phyloP scores from a whole-genome alignment of 2,888 invertebrate genomes.

The Drosophila phalerata region DNA sequence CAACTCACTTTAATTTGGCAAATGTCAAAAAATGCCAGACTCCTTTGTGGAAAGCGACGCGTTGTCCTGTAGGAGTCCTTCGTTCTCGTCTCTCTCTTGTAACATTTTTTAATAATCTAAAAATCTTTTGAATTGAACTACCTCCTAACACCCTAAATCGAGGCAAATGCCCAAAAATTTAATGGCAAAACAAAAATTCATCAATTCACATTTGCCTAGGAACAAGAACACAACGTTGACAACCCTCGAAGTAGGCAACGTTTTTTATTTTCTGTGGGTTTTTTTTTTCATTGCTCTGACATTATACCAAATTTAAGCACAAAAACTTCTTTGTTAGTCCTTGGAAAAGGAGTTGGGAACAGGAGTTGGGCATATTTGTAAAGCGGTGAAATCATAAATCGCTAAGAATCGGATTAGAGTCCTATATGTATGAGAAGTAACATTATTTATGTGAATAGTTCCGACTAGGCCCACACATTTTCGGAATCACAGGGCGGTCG shows the following conservation, averaged over 20 bases:
- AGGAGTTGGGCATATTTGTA: conserved; percentile 16
- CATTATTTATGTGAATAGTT: not conserved
- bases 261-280: conserved; percentile 3
- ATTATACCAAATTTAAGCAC: conserved; percentile 48
- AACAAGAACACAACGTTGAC: conserved; percentile 33
- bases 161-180: conserved; percentile 31
- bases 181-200: conserved; percentile 59
- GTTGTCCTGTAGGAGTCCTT: conserved; percentile 24
- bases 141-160: conserved; percentile 35
- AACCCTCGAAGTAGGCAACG: conserved; percentile 57
- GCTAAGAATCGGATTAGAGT: conserved; percentile 22
- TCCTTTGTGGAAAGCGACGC: conserved; percentile 20
- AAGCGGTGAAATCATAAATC: conserved; percentile 27
- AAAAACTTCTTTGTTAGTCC: conserved; percentile 47
- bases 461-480: conserved; percentile 28
- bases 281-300: conserved; percentile 29
- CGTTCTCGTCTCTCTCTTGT: conserved; percentile 36
- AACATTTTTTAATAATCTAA: conserved; percentile 75
- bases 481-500: not conserved
- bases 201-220: conserved; percentile 52
- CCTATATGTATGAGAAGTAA: not conserved
- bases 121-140: conserved; percentile 65
- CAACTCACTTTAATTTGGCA: conserved; percentile 73
- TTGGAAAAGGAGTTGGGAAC: not conserved
- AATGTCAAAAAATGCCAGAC: conserved; percentile 65